These are phyloP conservation scores for Psilopogon haemacephalus DNA, from an alignment of 2,113 vertebrate species.

Conservation along the genomic window DNA sequence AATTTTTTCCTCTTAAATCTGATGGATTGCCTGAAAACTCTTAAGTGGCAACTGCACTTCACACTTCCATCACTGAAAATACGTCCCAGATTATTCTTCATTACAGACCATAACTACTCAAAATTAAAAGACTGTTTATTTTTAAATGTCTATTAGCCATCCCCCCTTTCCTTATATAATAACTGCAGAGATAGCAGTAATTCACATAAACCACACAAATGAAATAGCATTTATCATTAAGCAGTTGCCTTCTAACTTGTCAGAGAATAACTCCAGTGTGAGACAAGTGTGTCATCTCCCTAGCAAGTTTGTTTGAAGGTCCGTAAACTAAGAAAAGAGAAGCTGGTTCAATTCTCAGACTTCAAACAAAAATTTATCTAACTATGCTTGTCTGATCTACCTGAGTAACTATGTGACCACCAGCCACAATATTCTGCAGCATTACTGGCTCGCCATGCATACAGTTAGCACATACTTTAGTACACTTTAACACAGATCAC, in stretches of 20 bases:
- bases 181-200: neutral
- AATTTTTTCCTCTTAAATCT: neutral
- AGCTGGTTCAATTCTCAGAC: neutral
- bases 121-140: conserved; percentile 21
- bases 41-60: neutral
- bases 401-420: neutral
- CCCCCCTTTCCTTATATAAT: neutral
- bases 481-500: neutral
- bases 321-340: neutral
- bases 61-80: neutral
- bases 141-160: conserved; percentile 10
- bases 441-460: accelerated
- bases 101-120: neutral
- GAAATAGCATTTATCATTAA: conserved; percentile 8
- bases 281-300: neutral
- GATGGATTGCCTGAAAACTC: neutral
- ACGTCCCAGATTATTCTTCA: neutral
- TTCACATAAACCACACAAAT: neutral
- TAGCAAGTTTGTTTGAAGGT: neutral
- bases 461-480: neutral
- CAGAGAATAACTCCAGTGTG: neutral
- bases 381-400: neutral
- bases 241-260: neutral
- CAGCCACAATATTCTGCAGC: neutral
- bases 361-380: neutral